These are phyloP conservation scores for Nasonia giraulti DNA, from an alignment of 1,140 invertebrate genomes.

Conservation along the genomic window DNA sequence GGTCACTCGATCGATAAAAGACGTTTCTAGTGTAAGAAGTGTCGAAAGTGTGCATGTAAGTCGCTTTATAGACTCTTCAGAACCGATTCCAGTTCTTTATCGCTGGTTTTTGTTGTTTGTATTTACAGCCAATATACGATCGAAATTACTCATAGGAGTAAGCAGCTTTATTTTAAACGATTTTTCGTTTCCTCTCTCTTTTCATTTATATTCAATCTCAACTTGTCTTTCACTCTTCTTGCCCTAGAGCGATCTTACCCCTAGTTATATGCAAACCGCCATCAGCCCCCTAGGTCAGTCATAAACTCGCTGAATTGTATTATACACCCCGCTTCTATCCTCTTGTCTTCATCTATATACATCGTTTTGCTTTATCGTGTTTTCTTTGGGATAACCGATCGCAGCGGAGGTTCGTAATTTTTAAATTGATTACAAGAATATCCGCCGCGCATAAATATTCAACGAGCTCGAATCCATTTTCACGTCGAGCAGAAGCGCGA, in stretches of 20 bases:
- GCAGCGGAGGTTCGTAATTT: not conserved
- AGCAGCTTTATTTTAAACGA: not conserved
- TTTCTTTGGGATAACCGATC: slow-evolving; percentile 19
- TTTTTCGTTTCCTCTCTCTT: slow-evolving; percentile 49
- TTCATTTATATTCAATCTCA: slow-evolving; percentile 52
- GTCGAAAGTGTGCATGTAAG: not conserved
- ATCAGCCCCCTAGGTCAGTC: slow-evolving; percentile 70
- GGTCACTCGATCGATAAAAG: not conserved
- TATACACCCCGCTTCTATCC: slow-evolving; percentile 67
- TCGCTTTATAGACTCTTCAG: not conserved
- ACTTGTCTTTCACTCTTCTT: slow-evolving; percentile 42
- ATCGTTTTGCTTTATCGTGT: slow-evolving; percentile 35
- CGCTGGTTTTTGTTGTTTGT: not conserved
- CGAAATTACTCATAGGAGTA: not conserved
- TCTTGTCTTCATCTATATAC: slow-evolving; percentile 36
- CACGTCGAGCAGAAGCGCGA: too few relatives aligned
- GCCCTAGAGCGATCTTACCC: slow-evolving; percentile 69
- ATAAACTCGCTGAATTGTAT: slow-evolving; percentile 76
- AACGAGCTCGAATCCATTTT: not conserved
- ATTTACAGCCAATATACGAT: not conserved
- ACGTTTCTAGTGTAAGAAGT: not conserved
- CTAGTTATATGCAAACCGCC: slow-evolving; percentile 74
- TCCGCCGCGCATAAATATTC: not conserved
- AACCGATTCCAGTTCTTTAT: not conserved
- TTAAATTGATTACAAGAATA: not conserved